Base-by-base conservation (phyloP, 2,888 invertebrate species). In the Sympetrum striolatum region DNA sequence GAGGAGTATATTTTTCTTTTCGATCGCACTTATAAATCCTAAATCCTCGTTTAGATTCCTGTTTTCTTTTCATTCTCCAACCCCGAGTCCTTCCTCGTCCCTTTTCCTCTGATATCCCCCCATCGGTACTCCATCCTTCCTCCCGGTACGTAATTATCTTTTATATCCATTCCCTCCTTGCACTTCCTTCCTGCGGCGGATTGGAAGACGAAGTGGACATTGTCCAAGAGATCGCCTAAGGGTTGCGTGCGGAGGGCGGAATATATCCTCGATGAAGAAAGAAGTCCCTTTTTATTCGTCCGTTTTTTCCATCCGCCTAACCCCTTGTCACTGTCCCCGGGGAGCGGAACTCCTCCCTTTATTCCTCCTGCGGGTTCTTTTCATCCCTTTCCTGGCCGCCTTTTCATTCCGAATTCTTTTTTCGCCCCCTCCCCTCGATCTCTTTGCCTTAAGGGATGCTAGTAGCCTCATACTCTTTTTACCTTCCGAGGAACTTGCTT, bases 361-460 rank as follows among this genome's bases (percentile, higher is more conserved):
- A 31, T 73, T 31, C 31, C 73, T 73, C 73, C n/a, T 73, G n/a
- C 73, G 25, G 31, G 10, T 31, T 25, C 73, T 73, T 73, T 73
- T 73, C 25, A 25, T 25, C 73, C 73, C 8, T 64, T 64, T 64
- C 64, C n/a, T 14, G 64, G 64, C 22, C 73, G 73, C 73, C 73
- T 73, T 73, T 73, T 73, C 73, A 73, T 73, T 31, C 73, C 73
- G 73, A 73, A 25, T 73, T 73, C 31, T 73, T 73, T 31, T 73
- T 73, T 86, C 37, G 60, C 86, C 60, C 86, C 35, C 86, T 86
- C n/a, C 18, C 44, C 6, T 35, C 58, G 86, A 86, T 86, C 58
- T 86, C n/a, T 73, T 73, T 31, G 73, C 73, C 73, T 25, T 73
- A 73, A 73, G 73, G 73, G 73, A 73, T 73, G 73, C n/a, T 64